Conservation (phyloP, 2,113 vertebrate genomes). For the Cygnus atratus region DNA sequence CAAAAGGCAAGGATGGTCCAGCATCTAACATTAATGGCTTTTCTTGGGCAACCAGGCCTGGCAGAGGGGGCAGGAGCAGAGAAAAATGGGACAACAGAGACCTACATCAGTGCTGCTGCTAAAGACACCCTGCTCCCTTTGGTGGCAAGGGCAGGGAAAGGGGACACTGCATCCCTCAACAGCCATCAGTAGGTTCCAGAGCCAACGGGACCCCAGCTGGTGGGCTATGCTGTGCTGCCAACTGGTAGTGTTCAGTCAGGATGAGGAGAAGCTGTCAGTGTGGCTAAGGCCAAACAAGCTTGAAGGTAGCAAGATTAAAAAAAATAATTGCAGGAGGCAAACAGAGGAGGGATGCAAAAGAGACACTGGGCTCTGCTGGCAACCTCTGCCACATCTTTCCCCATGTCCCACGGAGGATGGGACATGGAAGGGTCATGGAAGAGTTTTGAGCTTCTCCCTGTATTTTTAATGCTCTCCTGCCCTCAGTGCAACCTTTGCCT, state of each 20-base stretch:
- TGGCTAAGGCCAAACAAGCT: neutral
- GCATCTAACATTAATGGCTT: neutral
- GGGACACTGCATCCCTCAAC: neutral
- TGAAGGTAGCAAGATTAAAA: neutral
- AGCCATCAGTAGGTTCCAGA: neutral
- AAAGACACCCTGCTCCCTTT: neutral
- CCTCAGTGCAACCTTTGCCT: neutral
- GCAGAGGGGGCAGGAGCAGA: neutral
- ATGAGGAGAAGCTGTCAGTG: neutral
- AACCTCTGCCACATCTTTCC: neutral
- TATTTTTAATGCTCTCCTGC: neutral
- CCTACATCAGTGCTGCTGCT: neutral
- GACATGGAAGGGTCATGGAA: neutral
- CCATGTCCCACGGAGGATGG: neutral
- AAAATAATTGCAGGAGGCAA: neutral
- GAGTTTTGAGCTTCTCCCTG: neutral
- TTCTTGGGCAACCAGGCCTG: neutral
- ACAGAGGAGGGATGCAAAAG: neutral
- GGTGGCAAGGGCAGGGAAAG: neutral
- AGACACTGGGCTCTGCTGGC: neutral
- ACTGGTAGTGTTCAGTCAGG: neutral
- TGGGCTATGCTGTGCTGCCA: neutral
- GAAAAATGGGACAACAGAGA: neutral
- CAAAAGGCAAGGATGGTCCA: neutral
- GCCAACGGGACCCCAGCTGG: neutral